These are phyloP conservation scores for Perca fluviatilis DNA, from an alignment of 2,113 vertebrate genomes.

Conservation along the genomic window DNA sequence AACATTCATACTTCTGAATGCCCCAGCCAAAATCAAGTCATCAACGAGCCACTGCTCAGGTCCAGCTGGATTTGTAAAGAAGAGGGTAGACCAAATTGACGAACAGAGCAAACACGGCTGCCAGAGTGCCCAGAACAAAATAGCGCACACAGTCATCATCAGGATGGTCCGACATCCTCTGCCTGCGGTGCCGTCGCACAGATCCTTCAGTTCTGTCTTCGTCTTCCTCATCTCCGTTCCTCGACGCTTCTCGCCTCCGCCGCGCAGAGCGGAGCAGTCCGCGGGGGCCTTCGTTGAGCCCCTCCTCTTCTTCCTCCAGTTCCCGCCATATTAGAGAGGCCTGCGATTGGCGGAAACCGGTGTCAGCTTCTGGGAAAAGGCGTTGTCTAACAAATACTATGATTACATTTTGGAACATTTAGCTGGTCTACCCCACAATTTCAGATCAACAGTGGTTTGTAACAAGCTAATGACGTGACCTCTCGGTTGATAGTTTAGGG, in stretches of 20 bases:
- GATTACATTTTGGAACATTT: slow-evolving; percentile 18
- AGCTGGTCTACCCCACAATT: not conserved
- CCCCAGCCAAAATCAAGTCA: not conserved
- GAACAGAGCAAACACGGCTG: slow-evolving; percentile 91
- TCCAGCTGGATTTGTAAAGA: slow-evolving; percentile 87
- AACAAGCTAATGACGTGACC: not conserved
- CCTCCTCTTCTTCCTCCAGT: slow-evolving; percentile 95
- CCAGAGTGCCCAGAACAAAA: slow-evolving; percentile 92
- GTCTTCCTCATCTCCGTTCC: slow-evolving; percentile 69
- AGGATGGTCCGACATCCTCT: slow-evolving; percentile 83
- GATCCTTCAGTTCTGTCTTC: slow-evolving; percentile 55
- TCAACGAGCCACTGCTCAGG: slow-evolving; percentile 69
- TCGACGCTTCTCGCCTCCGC: slow-evolving; percentile 62
- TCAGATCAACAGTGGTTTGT: not conserved
- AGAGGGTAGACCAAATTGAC: slow-evolving; percentile 93
- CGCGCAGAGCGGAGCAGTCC: slow-evolving; percentile 81
- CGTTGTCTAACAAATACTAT: slow-evolving; percentile 69
- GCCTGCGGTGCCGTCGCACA: slow-evolving; percentile 53
- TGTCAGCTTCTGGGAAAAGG: slow-evolving; percentile 91
- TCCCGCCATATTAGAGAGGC: slow-evolving; percentile 99
- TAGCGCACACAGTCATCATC: slow-evolving; percentile 92
- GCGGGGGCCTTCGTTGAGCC: slow-evolving; percentile 74
- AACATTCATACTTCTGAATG: not conserved
- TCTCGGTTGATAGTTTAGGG: not conserved
- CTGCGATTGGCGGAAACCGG: slow-evolving; percentile 98